Conservation (phyloP, 2,797 vertebrate species). For the Mycteria americana region DNA sequence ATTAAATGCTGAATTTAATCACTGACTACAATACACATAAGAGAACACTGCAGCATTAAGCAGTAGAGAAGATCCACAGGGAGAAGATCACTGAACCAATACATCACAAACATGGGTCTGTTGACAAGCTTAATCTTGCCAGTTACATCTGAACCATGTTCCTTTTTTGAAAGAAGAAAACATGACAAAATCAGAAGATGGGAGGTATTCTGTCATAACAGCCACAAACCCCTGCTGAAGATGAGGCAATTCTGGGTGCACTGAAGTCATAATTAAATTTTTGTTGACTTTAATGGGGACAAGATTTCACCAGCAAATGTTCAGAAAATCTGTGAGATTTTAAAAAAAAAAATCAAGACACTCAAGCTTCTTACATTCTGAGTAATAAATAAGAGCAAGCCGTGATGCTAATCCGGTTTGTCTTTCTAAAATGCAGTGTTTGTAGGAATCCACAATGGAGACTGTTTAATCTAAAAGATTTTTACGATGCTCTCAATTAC, state of each 20-base stretch:
- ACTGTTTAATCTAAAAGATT: background rate
- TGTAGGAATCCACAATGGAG: background rate
- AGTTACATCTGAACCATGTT: background rate
- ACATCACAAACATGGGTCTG: background rate
- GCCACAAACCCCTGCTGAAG: background rate
- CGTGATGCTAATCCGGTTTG: background rate
- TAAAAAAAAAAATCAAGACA: background rate
- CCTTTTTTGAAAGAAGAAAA: background rate
- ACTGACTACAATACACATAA: background rate
- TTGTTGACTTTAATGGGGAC: background rate
- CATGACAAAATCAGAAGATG: background rate
- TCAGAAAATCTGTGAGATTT: background rate
- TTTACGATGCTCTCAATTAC: background rate
- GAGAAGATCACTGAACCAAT: background rate
- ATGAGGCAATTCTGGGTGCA: background rate
- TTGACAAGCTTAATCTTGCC: background rate
- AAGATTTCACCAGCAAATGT: background rate
- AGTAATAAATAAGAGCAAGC: background rate
- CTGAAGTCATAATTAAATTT: background rate
- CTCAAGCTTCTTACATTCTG: background rate
- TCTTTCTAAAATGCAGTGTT: background rate
- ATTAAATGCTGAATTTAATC: background rate
- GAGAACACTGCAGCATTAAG: background rate
- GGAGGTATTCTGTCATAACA: background rate
- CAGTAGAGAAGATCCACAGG: background rate